Percentiles rank a stretch among this genome's conserved stretches.
Evolutionary conservation across 2,113 vertebrate species (phyloP).

Genomic region (Eretmochelys imbricata): DNA sequence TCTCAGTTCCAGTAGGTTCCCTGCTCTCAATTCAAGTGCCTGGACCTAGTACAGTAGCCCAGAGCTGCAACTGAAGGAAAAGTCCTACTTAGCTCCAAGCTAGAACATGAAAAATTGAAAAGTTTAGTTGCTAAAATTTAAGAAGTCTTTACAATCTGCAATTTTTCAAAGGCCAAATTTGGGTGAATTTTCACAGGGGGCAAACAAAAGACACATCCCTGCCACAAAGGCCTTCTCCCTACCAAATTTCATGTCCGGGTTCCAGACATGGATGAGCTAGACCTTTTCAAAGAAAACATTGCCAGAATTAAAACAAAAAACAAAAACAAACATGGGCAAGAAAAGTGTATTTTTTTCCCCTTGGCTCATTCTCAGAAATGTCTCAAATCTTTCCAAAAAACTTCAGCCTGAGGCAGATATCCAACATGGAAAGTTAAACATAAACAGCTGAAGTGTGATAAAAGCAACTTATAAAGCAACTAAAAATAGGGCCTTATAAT

Average conservation of each 20-base stretch:
- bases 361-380: background rate
- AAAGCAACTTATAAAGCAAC: fast-evolving
- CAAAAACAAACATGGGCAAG: background rate
- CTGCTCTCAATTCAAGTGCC: no score
- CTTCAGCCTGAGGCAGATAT: background rate
- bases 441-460: background rate
- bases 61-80: background rate
- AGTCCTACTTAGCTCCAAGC: background rate
- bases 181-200: background rate
- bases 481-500: fast-evolving
- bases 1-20: background rate
- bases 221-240: background rate
- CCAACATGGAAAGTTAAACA: background rate
- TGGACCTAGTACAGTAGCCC: background rate
- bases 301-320: background rate
- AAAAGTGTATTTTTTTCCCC: background rate
- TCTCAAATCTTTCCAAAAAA: background rate
- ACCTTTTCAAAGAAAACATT: background rate
- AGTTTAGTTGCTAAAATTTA: background rate
- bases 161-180: background rate
- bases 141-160: background rate
- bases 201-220: slow-evolving; percentile 34
- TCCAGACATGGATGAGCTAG: background rate
- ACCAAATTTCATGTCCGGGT: slow-evolving; percentile 46
- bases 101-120: background rate